Evolutionary conservation across 2,888 invertebrate species (phyloP).

Genomic region (Dicycla oo): DNA sequence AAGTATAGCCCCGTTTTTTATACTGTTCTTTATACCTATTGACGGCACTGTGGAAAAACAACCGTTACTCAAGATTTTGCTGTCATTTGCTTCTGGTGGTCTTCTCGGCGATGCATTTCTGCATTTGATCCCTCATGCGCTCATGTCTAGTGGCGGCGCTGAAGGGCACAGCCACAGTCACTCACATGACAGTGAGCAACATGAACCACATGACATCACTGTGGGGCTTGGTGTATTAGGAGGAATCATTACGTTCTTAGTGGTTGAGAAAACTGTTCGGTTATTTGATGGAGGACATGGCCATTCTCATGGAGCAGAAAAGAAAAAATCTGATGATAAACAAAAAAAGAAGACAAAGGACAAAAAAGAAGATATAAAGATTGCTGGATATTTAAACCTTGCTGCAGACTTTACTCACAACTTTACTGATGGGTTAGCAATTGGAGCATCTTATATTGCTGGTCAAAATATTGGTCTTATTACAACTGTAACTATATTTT

Average conservation of each 20-base stretch:
- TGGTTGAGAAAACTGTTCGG: slow-evolving; percentile 98
- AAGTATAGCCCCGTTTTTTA: slow-evolving; percentile 98
- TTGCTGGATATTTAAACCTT: slow-evolving; percentile 97
- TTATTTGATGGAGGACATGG: slow-evolving; percentile 95
- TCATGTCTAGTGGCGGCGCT: slow-evolving; percentile 77
- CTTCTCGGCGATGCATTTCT: slow-evolving; percentile 99
- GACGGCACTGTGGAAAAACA: slow-evolving; percentile 96
- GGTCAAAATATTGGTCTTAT: slow-evolving; percentile 96
- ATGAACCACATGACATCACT: slow-evolving; percentile 94
- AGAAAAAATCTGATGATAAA: slow-evolving; percentile 84
- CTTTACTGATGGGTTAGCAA: slow-evolving; percentile 99
- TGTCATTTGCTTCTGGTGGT: slow-evolving; percentile 98
- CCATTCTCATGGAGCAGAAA: slow-evolving; percentile 92
- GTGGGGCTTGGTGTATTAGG: slow-evolving; percentile 98
- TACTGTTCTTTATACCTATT: slow-evolving; percentile 97
- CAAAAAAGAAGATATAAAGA: slow-evolving; percentile 86
- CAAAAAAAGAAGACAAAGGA: slow-evolving; percentile 80
- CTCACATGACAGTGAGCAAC: slow-evolving; percentile 85
- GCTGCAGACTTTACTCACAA: slow-evolving; percentile 99
- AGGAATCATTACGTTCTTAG: slow-evolving; percentile 97
- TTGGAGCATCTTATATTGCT: slow-evolving; percentile 99
- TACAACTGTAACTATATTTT: slow-evolving; percentile 98
- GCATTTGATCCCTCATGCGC: slow-evolving; percentile 99
- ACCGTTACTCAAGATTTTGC: slow-evolving; percentile 96
- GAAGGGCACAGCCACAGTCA: slow-evolving; percentile 88